Evolutionary conservation across 2,888 invertebrate genomes (phyloP), one percentile per base, ranked within the genome.

Genomic region (Schizotus pectinicornis): DNA sequence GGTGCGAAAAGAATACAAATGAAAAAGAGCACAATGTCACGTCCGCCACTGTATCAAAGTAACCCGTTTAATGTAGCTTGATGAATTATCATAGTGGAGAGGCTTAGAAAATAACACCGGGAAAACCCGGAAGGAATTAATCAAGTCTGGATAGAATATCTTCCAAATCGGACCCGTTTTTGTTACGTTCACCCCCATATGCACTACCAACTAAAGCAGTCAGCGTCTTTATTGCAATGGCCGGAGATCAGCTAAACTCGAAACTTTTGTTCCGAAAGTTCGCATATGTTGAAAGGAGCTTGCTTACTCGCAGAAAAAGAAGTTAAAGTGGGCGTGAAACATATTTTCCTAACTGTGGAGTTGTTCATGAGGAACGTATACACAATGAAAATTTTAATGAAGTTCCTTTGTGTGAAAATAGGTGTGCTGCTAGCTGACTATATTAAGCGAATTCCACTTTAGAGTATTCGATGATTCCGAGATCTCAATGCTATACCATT

Each of bases 1-100:
- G 14, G 11, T 31, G 2, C 34, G 38, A 11, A 39, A 57, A 46
- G 51, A 45, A 45, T 56, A 56, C 39, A 46, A 51, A 56, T 36
- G 14, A 43, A 31, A 57, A 30, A 51, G 31, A 13, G 14, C 22
- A 11, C 36, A n/a, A 32, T 33, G 9, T 50, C 48, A 55, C 55
- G 55, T 55, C 37, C 43, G 36, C 8, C 36, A 32, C 43, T 54
- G 36, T 39, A 48, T 47, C 54, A 47, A 11, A 30, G 43, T 43
- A n/a, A 43, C 43, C 43, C 43, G 14, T 43, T 43, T 11, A 46
- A 46, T 34, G 13, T 35, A 34, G 12, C 46, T 34, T 46, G 35
- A 46, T 46, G 46, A 34, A 46, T 34, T 39, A 39, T 12, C 39
- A 12, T 12, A 9, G 39, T 13, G n/a, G 39, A 39, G 8, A 22